Conservation (phyloP, 1,140 invertebrate species). For the Cherax destructor region DNA sequence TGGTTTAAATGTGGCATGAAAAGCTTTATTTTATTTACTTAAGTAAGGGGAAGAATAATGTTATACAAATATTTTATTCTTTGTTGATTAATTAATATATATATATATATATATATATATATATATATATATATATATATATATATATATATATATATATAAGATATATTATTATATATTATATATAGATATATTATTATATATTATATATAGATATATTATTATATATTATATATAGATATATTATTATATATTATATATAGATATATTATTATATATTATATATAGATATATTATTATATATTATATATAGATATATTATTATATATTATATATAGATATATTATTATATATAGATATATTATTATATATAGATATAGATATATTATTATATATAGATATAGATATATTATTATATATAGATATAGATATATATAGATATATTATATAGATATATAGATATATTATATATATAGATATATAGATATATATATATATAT, state of each 20-base stretch:
- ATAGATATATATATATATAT: background rate
- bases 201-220: background rate
- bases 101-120: background rate
- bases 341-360: background rate
- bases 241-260: background rate
- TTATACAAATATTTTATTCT: background rate
- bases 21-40: slow-evolving; percentile 13
- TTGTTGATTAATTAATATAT: background rate
- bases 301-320: background rate
- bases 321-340: background rate
- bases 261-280: background rate
- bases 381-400: background rate
- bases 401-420: background rate
- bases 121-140: background rate
- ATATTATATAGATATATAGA: background rate
- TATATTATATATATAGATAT: background rate
- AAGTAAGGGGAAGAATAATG: slow-evolving; percentile 11
- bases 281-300: background rate
- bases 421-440: background rate
- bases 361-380: background rate
- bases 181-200: background rate
- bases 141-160: background rate
- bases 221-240: background rate
- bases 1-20: slow-evolving; percentile 40
- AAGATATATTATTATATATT: background rate